phyloP scores from a whole-genome alignment of 2,113 vertebrate genomes.

The Porphyrio hochstetteri region DNA sequence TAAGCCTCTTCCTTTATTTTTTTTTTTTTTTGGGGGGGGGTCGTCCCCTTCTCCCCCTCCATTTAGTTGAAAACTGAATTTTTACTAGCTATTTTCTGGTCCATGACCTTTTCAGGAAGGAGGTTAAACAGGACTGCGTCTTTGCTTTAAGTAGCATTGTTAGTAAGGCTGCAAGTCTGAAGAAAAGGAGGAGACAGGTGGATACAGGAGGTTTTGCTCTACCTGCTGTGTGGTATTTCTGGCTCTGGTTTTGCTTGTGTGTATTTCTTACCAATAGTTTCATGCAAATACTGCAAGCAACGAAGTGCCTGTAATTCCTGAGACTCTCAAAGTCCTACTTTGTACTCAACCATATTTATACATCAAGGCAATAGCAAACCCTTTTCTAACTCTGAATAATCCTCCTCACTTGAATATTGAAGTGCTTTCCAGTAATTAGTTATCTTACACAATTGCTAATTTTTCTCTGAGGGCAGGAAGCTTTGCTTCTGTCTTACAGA shows the following conservation, averaged over 20 bases:
- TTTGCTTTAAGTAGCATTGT: not conserved
- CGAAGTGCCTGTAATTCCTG: not conserved
- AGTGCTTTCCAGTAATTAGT: not conserved
- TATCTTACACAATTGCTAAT: not conserved
- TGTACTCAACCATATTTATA: not conserved
- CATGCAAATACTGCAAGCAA: not conserved
- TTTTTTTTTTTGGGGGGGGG: not conserved
- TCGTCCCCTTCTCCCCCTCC: not conserved
- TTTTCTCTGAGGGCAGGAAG: not conserved
- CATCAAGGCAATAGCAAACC: not conserved
- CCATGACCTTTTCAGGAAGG: not conserved
- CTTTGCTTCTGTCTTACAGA: not conserved
- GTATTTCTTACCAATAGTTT: not conserved
- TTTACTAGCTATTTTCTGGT: not conserved
- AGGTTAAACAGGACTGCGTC: not conserved
- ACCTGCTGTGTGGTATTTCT: not conserved
- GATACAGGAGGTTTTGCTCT: not conserved
- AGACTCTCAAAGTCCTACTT: not conserved
- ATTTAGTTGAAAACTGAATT: not conserved
- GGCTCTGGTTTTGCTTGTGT: not conserved
- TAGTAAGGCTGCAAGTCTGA: not conserved
- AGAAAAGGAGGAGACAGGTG: not conserved
- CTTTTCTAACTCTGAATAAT: not conserved
- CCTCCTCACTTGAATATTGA: not conserved
- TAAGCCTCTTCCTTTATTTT: not conserved